Evolutionary conservation across 2,113 vertebrate genomes (phyloP), one percentile per base, ranked within the genome.

Genomic region (Pao palembangensis): DNA sequence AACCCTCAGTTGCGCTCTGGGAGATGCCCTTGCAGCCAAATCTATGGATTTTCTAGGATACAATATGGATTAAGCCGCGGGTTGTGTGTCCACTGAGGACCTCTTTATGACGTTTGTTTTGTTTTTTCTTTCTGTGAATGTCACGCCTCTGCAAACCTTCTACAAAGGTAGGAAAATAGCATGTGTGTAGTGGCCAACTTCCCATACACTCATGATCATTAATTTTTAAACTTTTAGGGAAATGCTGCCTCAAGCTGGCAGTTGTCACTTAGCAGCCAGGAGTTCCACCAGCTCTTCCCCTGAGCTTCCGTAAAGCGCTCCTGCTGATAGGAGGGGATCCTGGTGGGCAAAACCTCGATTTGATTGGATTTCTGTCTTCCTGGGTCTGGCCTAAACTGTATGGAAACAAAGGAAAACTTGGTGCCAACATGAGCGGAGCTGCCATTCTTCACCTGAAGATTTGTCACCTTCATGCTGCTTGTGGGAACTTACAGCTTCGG

Each of bases 191-290:
- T 47, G 56, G 21, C 31, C 48, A 43, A 58, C 38, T 38, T 61
- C 20, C 67, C 46, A 81, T 70, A 79, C 48, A 25, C 16, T 48
- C 48, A 69, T 71, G 73, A 34, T 61, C 54, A 66, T 79, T 59
- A 64, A 75, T 73, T 75, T 58, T 79, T 73, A 17, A 75, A 61
- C 41, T 68, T 70, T 79, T 51, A 58, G 68, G 57, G 11, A 59
- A 73, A 57, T 55, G 15, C 64, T 0, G 4, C 46, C 38, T 80
- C 15, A 71, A 74, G 64, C 67, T 69, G 46, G 8, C 43, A 57
- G 59, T 78, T 65, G 61, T 78, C 14, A 43, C 64, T 63, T 65
- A 67, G 67, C 69, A 73, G 71, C 67, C 58, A 61, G 58, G 51
- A 76, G 54, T 61, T 59, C 50, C 10, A 59, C 21, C 34, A 60